A percentile compares a stretch with the other conserved stretches of the same genome.
These are phyloP conservation scores for Clanis bilineata DNA, from an alignment of 2,888 invertebrate species.

Conservation along the genomic window DNA sequence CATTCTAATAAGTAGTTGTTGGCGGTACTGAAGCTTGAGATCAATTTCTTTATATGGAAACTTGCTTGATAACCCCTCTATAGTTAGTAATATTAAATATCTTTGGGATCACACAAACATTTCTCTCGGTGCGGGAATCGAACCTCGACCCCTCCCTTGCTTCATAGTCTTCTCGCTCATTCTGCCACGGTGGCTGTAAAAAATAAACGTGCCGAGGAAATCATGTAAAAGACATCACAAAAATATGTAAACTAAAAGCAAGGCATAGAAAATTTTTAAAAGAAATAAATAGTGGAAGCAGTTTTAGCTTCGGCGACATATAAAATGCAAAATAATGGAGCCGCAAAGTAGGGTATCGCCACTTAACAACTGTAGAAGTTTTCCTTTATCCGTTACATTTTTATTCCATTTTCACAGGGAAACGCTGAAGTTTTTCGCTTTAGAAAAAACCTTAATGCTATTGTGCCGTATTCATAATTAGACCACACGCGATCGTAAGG, in stretches of 20 bases:
- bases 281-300: slow-evolving; percentile 23
- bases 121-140: too few relatives aligned
- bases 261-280: slow-evolving; percentile 26
- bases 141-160: too few relatives aligned
- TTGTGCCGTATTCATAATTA: slow-evolving; percentile 70
- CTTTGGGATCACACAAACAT: too few relatives aligned
- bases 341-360: slow-evolving; percentile 57
- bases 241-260: neutral
- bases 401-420: slow-evolving; percentile 56
- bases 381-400: slow-evolving; percentile 56
- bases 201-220: too few relatives aligned
- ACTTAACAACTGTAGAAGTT: slow-evolving; percentile 56
- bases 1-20: too few relatives aligned
- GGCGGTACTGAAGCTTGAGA: too few relatives aligned
- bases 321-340: slow-evolving; percentile 56
- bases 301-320: slow-evolving; percentile 38
- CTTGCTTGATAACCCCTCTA: too few relatives aligned
- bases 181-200: too few relatives aligned
- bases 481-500: slow-evolving; percentile 78
- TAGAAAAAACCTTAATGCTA: slow-evolving; percentile 45
- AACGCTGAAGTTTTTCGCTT: slow-evolving; percentile 46
- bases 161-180: too few relatives aligned
- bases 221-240: neutral
- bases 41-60: too few relatives aligned
- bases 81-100: too few relatives aligned